Base-by-base conservation (phyloP, 2,797 vertebrate genomes). In the Gorsachius magnificus region DNA sequence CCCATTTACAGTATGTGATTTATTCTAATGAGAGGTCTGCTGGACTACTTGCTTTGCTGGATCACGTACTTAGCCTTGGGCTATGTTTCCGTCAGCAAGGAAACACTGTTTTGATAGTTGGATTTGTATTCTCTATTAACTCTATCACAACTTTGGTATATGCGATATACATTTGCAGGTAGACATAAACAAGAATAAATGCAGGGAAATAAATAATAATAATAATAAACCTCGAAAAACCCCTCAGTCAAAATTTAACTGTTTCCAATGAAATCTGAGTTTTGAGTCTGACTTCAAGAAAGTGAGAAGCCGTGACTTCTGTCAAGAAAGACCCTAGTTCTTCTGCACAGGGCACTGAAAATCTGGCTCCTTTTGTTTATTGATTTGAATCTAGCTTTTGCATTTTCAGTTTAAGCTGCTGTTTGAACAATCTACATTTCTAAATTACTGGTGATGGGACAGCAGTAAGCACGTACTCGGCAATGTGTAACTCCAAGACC, bases 391-490 rank as follows among this genome's bases (percentile, higher is more conserved):
- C 4, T 5, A 58, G 16, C 26, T 53, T 75, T 54, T 57, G 18
- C 26, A 10, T 53, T 36, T 86, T 35, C 70, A 21, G 25, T 57
- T 65, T 35, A 36, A 54, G 6, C 19, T 4, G 14, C 11, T 29
- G 25, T 35, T 90, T 50, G 35, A 69, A 50, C 20, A 61, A 19
- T 0, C 3, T 6, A 20, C 16, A 2, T 54, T 41, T 53, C 22
- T 43, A n/a, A 50, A 41, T 12, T 11, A 19, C 22, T 5, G 16
- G 14, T 29, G 45, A 8, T 10, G 45, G 31, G 25, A 33, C 0
- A 33, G 24, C 5, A 13, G 24, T 5, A 9, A 25, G 11, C 16
- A 7, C 1, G 1, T 8, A 36, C 5, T 31, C 3, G 1, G 1
- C 21, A 16, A 1, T 0, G 5, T 6, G 0, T 11, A 24, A 50